Evolutionary conservation across 2,888 invertebrate genomes (phyloP), one percentile per base, ranked within the genome.

Genomic region (Tetragnatha montana): DNA sequence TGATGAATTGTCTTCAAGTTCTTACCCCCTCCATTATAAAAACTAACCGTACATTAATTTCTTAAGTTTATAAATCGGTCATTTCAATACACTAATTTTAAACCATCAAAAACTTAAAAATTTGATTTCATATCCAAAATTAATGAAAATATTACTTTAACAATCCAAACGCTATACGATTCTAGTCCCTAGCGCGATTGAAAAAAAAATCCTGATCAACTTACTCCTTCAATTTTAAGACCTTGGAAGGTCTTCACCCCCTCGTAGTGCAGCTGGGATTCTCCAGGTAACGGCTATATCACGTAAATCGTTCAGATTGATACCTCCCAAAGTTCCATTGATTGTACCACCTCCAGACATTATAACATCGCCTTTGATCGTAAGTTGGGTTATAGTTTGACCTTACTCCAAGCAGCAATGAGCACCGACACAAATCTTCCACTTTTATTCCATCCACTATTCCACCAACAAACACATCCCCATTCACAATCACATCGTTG

Each of bases 181-280:
- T 35, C 4, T 4, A 35, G 35, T 35, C n/a, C n/a, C n/a, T n/a
- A n/a, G n/a, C 35, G 0, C 60, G 10, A 22, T 21, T 2, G 8
- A 69, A 87, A n/a, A n/a, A n/a, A 51, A 71, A n/a, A 60, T 35
- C 35, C 35, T 4, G 14, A 10, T 50, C 2, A 21, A 87, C 90
- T 87, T 84, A 90, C 90, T 47, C 91, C 91, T 21, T 83, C 84
- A 35, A 91, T 71, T n/a, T 84, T 87, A 21, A 91, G 68, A 19
- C 76, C 80, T n/a, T 78, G 6, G 12, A 91, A 91, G 2, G 68
- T 80, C 78, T 90, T 91, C 19, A 69, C 6, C 12, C 90, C 90
- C 17, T 50, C 47, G 19, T 90, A 35, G 14, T 51, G 21, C 47
- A 89, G 21, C 35, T 19, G 21, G 10, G 83, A 51, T 21, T 88